Conservation (phyloP, 2,888 invertebrate species). For the Rhodophaea formosa region DNA sequence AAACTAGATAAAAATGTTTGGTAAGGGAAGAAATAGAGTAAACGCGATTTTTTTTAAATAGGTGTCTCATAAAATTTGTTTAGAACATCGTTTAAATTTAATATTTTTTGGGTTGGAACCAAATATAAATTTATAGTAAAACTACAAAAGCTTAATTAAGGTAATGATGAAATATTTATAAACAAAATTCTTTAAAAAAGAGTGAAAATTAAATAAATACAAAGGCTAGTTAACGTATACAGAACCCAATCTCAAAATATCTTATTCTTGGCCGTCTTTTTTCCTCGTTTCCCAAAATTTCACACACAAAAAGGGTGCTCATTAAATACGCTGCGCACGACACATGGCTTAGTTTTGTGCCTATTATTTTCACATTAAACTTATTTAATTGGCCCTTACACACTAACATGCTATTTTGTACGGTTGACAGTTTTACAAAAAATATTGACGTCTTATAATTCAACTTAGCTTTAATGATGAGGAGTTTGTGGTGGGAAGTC, state of each 20-base stretch:
- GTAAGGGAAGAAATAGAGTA: neutral
- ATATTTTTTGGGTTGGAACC: too few relatives aligned
- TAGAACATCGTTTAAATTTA: too few relatives aligned
- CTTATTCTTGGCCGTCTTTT: neutral
- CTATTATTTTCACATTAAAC: constrained; percentile 58
- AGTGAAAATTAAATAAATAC: too few relatives aligned
- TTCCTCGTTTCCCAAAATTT: constrained; percentile 1
- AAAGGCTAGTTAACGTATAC: too few relatives aligned
- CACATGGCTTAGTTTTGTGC: constrained; percentile 43
- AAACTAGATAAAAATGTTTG: too few relatives aligned
- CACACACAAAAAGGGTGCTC: constrained; percentile 19
- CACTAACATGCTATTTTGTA: constrained; percentile 16
- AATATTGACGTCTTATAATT: neutral
- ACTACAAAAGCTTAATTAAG: too few relatives aligned
- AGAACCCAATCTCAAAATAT: neutral
- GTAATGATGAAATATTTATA: too few relatives aligned
- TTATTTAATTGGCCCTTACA: constrained; percentile 31
- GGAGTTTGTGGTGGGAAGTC: too few relatives aligned
- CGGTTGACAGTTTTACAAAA: neutral
- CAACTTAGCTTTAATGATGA: neutral
- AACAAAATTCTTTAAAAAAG: too few relatives aligned
- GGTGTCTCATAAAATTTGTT: too few relatives aligned
- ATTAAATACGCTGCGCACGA: constrained; percentile 34
- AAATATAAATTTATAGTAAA: too few relatives aligned
- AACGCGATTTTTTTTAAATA: too few relatives aligned